phyloP scores from a whole-genome alignment of 2,797 vertebrate genomes.

The Carapus acus region DNA sequence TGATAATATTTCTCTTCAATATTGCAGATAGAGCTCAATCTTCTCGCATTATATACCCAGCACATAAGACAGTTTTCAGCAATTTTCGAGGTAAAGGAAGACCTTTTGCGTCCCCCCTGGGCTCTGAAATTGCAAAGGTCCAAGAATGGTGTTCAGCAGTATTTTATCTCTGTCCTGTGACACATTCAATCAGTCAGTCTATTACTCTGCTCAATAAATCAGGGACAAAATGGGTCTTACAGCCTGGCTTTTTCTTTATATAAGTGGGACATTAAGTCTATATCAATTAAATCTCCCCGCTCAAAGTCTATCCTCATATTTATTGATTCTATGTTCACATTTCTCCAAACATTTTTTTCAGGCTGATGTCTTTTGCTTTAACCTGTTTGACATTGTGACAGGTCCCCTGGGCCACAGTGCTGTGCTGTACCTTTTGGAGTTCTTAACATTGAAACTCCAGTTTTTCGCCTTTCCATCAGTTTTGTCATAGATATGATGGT shows the following conservation, averaged over 20 bases:
- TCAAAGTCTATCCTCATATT: conserved; percentile 46
- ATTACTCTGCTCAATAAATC: conserved; percentile 72
- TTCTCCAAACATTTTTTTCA: conserved; percentile 49
- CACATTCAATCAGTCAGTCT: conserved; percentile 74
- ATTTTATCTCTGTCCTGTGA: conserved; percentile 67
- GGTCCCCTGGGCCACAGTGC: conserved; percentile 13
- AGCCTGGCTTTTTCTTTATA: conserved; percentile 39
- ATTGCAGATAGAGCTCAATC: conserved; percentile 17
- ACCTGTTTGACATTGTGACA: conserved; percentile 45
- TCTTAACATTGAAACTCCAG: conserved; percentile 57
- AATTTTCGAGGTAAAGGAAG: conserved; percentile 44
- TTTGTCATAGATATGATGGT: conserved; percentile 49
- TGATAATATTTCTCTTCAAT: conserved; percentile 19
- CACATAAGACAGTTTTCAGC: conserved; percentile 33
- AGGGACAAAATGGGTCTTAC: conserved; percentile 52
- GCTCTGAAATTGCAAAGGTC: conserved; percentile 64
- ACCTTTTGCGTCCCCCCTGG: conserved; percentile 63
- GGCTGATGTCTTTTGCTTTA: conserved; percentile 32
- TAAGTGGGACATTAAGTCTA: conserved; percentile 63
- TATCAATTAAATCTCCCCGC: conserved; percentile 56
- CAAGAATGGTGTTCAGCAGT: conserved; percentile 62
- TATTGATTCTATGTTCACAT: conserved; percentile 54
- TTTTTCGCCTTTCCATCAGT: too few species aligned
- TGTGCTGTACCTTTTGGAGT: conserved; percentile 26
- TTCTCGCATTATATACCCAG: conserved; percentile 25